Evolutionary conservation across 2,113 vertebrate genomes (phyloP).

Genomic region (Stegastes partitus): DNA sequence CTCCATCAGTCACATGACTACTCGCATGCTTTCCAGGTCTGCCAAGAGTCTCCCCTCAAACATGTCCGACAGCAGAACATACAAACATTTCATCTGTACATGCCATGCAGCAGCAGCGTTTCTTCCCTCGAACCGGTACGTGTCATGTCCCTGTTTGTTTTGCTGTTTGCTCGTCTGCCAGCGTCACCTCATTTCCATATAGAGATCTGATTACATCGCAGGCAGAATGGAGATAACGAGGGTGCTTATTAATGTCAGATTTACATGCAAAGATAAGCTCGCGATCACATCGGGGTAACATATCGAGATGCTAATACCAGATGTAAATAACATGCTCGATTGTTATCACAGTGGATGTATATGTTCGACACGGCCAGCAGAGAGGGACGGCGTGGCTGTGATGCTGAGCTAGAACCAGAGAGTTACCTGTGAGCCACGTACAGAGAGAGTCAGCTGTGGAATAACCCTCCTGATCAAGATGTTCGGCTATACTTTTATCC

Average conservation of each 20-base stretch:
- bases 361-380: not conserved
- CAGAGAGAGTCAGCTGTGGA: conserved; percentile 8
- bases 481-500: conserved; percentile 11
- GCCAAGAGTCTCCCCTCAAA: not conserved
- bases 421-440: no score
- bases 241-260: conserved; percentile 30
- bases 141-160: not conserved
- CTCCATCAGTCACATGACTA: not conserved
- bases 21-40: not conserved
- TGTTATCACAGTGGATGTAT: not conserved
- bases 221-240: conserved; percentile 13
- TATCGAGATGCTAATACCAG: conserved; percentile 6
- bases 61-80: not conserved
- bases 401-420: not conserved
- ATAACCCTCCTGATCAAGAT: conserved; percentile 40
- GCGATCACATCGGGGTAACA: conserved; percentile 16
- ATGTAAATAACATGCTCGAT: conserved; percentile 17
- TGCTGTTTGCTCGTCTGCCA: conserved; percentile 8
- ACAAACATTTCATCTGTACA: not conserved
- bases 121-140: not conserved
- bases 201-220: conserved; percentile 6
- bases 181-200: conserved; percentile 29
- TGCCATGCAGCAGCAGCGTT: not conserved
- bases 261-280: conserved; percentile 10
- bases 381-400: not conserved